Conservation (phyloP, 2,113 vertebrate genomes). For the Pycnonotus jocosus region DNA sequence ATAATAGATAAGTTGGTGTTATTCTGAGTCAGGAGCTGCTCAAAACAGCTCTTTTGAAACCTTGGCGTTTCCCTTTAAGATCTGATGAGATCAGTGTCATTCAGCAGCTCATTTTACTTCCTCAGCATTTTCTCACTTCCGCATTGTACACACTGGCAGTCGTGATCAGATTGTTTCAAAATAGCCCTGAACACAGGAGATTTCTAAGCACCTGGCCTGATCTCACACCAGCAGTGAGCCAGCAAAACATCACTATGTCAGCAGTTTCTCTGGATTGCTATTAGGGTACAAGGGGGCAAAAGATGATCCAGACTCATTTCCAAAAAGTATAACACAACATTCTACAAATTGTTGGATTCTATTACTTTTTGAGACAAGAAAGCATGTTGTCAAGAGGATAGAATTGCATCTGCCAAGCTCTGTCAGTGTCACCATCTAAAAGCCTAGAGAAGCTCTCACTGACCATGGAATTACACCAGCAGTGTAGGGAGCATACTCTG, state of each 20-base stretch:
- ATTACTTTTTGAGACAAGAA: not conserved
- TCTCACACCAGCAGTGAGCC: not conserved
- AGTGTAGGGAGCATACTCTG: not conserved
- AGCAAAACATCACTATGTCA: not conserved
- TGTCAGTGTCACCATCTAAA: not conserved
- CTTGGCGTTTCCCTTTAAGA: conserved; percentile 59
- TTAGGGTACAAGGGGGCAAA: not conserved
- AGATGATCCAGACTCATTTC: not conserved
- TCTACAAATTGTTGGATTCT: not conserved
- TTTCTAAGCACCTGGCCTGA: not conserved
- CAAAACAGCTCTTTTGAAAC: not conserved
- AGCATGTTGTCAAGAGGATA: not conserved
- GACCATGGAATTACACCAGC: not conserved
- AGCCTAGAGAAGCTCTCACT: not conserved
- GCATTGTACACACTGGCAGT: not conserved
- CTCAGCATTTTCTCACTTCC: conserved; percentile 70
- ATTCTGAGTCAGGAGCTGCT: not conserved
- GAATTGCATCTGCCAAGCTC: not conserved
- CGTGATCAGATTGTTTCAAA: not conserved
- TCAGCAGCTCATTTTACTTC: conserved; percentile 56
- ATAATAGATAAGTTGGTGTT: not conserved
- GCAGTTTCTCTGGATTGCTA: not conserved
- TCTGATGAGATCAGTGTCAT: conserved; percentile 28
- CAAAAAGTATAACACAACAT: not conserved
- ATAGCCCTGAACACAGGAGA: not conserved